Conservation (phyloP, 2,113 vertebrate species). For the Oncorhynchus masou region DNA sequence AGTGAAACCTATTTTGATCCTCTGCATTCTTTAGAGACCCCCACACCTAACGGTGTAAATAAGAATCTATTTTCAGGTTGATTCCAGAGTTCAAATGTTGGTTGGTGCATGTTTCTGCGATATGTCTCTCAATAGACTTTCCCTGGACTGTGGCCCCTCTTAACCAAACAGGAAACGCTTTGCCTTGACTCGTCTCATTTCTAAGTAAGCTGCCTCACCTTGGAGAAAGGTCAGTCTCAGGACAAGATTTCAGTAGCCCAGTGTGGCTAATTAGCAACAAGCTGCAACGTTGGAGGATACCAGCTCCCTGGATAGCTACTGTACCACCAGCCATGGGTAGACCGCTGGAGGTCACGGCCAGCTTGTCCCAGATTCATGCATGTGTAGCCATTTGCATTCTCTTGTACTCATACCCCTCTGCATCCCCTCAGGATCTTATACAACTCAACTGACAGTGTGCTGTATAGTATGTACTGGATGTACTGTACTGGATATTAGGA, state of each 20-base stretch:
- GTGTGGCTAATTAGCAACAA: constrained; percentile 65
- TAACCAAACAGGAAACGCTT: constrained; percentile 31
- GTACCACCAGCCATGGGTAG: constrained; percentile 26
- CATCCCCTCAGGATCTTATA: constrained; percentile 33
- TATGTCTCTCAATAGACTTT: too few relatives aligned
- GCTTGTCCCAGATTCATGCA: constrained; percentile 55
- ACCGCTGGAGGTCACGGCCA: constrained; percentile 49
- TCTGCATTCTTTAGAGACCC: too few relatives aligned
- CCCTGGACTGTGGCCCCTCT: not conserved
- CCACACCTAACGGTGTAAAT: too few relatives aligned
- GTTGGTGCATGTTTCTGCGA: too few relatives aligned
- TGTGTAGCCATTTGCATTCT: constrained; percentile 47
- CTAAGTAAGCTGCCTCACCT: constrained; percentile 59
- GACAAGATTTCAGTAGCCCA: constrained; percentile 61
- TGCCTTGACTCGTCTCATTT: constrained; percentile 52
- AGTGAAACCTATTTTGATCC: too few relatives aligned
- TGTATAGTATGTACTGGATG: not conserved
- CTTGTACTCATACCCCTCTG: constrained; percentile 33
- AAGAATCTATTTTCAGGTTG: too few relatives aligned
- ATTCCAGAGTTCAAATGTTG: too few relatives aligned
- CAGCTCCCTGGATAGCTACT: constrained; percentile 50
- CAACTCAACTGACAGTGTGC: not conserved
- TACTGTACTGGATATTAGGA: not conserved
- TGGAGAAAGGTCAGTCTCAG: constrained; percentile 72
- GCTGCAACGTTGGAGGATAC: constrained; percentile 41